Percentiles rank a stretch among this genome's conserved stretches.
These are phyloP conservation scores for Spisula subtruncata DNA, from an alignment of 2,888 invertebrate species.

Conservation along the genomic window DNA sequence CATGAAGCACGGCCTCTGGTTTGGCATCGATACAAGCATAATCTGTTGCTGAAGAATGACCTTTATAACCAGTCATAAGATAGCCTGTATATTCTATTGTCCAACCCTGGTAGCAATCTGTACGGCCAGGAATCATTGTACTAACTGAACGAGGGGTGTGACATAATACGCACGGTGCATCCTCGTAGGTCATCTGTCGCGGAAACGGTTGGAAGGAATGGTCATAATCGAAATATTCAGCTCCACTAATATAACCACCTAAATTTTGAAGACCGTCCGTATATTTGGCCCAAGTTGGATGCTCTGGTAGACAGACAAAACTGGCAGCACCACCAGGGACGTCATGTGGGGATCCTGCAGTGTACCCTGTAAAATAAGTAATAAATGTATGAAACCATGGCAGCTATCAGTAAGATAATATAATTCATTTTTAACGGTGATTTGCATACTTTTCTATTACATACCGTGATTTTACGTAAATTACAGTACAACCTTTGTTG, in stretches of 20 bases:
- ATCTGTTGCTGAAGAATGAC: slow-evolving; percentile 1
- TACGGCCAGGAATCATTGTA: slow-evolving; percentile 45
- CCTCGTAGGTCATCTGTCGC: background rate
- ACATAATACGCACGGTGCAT: slow-evolving; percentile 52
- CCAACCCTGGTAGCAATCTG: slow-evolving; percentile 46
- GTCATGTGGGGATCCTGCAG: slow-evolving; percentile 41
- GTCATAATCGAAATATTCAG: slow-evolving; percentile 31
- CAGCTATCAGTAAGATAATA: too few relatives aligned
- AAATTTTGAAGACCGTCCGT: slow-evolving; percentile 34
- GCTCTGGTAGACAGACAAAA: slow-evolving; percentile 44
- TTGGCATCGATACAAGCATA: slow-evolving; percentile 49
- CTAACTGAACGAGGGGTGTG: slow-evolving; percentile 7
- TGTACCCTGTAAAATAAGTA: slow-evolving; percentile 23
- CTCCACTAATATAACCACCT: slow-evolving; percentile 40
- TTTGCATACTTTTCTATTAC: too few relatives aligned
- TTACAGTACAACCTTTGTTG: too few relatives aligned
- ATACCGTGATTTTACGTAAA: too few relatives aligned
- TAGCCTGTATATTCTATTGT: slow-evolving; percentile 49
- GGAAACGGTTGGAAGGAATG: background rate
- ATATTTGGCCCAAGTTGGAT: slow-evolving; percentile 52
- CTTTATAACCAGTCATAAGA: slow-evolving; percentile 47
- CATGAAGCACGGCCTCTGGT: slow-evolving; percentile 46
- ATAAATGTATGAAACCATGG: too few relatives aligned
- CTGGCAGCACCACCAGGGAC: slow-evolving; percentile 28
- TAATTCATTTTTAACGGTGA: too few relatives aligned